Conservation (phyloP, 1,140 invertebrate genomes). For the Orius insidiosus region DNA sequence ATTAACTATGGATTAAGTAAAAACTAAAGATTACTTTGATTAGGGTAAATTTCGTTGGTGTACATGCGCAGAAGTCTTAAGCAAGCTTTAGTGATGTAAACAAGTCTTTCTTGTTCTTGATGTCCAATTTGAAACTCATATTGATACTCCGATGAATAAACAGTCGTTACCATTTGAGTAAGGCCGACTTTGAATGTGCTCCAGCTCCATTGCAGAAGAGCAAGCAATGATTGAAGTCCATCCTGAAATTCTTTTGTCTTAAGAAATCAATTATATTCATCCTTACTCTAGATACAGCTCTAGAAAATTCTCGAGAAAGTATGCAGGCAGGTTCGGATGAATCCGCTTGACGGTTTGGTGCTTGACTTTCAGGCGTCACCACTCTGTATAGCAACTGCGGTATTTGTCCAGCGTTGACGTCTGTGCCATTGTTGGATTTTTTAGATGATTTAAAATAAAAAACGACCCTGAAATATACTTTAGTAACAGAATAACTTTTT, state of each 20-base stretch:
- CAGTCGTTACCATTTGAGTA: slow-evolving; percentile 23
- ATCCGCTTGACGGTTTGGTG: slow-evolving; percentile 36
- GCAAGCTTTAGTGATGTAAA: slow-evolving; percentile 70
- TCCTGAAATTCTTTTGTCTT: slow-evolving; percentile 31
- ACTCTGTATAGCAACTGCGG: slow-evolving; percentile 80
- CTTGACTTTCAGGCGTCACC: slow-evolving; percentile 47
- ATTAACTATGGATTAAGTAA: not conserved
- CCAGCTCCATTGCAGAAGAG: slow-evolving; percentile 66
- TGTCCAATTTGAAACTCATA: slow-evolving; percentile 27
- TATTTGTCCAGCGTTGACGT: slow-evolving; percentile 94
- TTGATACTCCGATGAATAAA: not conserved
- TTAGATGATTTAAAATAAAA: slow-evolving; percentile 96
- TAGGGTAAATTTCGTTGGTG: slow-evolving; percentile 78
- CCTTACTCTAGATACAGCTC: slow-evolving; percentile 48
- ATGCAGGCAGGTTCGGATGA: slow-evolving; percentile 52
- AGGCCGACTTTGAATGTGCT: slow-evolving; percentile 50
- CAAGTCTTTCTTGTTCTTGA: slow-evolving; percentile 63
- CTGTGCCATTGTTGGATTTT: slow-evolving; percentile 96
- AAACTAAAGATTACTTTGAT: slow-evolving; percentile 30
- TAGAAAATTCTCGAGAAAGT: slow-evolving; percentile 56
- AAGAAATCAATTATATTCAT: slow-evolving; percentile 7
- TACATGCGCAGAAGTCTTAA: slow-evolving; percentile 66
- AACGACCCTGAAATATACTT: slow-evolving; percentile 40
- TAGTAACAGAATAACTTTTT: no score
- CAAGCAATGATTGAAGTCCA: slow-evolving; percentile 70